Base-by-base conservation (phyloP, 2,113 vertebrate genomes). In the Hippocampus guttulatus region DNA sequence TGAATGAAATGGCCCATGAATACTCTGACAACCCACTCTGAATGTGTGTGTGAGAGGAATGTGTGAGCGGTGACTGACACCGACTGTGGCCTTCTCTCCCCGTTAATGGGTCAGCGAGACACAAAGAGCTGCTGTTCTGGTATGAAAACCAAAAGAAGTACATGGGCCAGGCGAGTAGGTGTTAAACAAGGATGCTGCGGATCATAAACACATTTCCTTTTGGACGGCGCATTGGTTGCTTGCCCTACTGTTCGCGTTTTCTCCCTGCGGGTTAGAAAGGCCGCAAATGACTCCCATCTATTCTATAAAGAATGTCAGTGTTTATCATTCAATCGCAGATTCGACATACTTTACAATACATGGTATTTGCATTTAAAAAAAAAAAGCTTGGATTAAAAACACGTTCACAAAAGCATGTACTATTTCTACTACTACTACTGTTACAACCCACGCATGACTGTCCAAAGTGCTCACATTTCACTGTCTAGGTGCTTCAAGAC, bases 101-200 rank as follows among this genome's bases (percentile, higher is more conserved):
- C 80, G 72, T 80, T 89, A 82, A 64, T 79, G 74, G 85, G 78
- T 69, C 80, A 78, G 65, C 33, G 8, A 69, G 66, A 73, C 71
- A 89, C 87, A 90, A 89, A 87, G 82, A 84, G 78, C 81, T 73
- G 84, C 75, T 86, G 78, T 88, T 70, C 67, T 47, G 75, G 65
- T 75, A 78, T 87, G 86, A 84, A 84, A 87, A 86, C 64, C 75
- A 75, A 74, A 75, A 75, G 58, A 47, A 47, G 62, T 64, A 38
- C 63, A 75, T 41, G 64, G 65, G 58, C 49, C 58, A 81, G 15
- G 21, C 23, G 20, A 43, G 21, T 10, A 23, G 41, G 38, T 45
- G 21, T 64, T 5, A 15, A 64, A 33, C 27, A 61, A 61, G 16
- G 41, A 21, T 45, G 20, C 20, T 64, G 11, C n/a, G 3, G 62